Base-by-base conservation (phyloP, 1,140 invertebrate genomes). In the Lysiphlebus fabarum region DNA sequence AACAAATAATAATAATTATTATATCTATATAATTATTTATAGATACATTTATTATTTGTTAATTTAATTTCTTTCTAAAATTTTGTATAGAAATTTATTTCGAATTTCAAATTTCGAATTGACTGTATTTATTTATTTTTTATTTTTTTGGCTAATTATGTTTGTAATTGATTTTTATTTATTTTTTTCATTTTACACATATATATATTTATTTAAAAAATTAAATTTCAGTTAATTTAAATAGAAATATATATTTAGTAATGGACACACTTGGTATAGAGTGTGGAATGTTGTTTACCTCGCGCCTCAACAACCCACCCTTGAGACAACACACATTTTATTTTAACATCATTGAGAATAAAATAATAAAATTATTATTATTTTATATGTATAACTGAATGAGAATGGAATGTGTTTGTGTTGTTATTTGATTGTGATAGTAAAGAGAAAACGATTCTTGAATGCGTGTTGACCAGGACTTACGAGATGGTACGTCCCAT, bases 221-320 rank as follows among this genome's bases (percentile, higher is more conserved):
- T 4, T 26, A 26, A 26, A 26, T 26, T 26, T 26, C 4, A 26
- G 17, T 2, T 26, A 26, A 26, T 26, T 26, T 26, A 26, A 26
- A 0, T 26, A 26, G 17, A 4, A 26, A 26, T 2, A 26, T 2
- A 26, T 2, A 26, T 26, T 26, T 26, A 26, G 17, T 26, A 1
- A 1, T 26, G 17, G 1, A 26, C 17, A 26, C 17, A 26, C 17
- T 48, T 14, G n/a, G 7, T 33, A 17, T 11, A 47, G 17, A 14
- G n/a, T 47, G 17, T 70, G 71, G 76, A 78, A 78, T 77, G 75
- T 68, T 67, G 74, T 70, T 75, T 61, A 70, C 72, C 73, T 74
- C 73, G 71, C 69, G 69, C 65, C 63, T 69, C 67, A 10, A 55
- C 61, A 60, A 56, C 62, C 58, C 62, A 62, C 36, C 51, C 40